A percentile compares a stretch with the other conserved stretches of the same genome.
These are phyloP conservation scores for Lycopodina hypogea DNA, from an alignment of 37 sponge, comb jelly and placozoan species.

Conservation along the genomic window DNA sequence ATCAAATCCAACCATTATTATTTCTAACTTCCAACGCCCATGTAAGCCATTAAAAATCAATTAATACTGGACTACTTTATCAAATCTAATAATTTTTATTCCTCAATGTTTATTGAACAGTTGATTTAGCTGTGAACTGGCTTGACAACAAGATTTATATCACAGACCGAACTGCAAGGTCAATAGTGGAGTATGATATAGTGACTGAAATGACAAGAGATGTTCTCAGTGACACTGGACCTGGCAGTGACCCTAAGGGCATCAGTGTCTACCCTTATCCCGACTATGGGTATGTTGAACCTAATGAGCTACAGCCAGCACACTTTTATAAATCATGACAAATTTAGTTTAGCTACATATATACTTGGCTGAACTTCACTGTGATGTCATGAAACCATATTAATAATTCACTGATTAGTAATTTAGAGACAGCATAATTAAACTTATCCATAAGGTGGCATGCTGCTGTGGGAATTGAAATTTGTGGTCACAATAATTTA, in stretches of 20 bases:
- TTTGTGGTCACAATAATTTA: no score
- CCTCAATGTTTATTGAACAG: background rate
- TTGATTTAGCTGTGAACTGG: slow-evolving; percentile 50
- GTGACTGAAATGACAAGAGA: background rate
- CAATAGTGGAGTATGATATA: slow-evolving; percentile 33
- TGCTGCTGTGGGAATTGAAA: no score
- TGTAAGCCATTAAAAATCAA: background rate
- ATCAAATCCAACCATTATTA: background rate
- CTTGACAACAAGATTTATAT: slow-evolving; percentile 39
- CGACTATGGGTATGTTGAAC: slow-evolving; percentile 24
- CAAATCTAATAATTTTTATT: no score
- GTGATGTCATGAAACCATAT: no score
- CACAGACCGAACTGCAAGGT: background rate
- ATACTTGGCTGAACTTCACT: no score
- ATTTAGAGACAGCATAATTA: no score
- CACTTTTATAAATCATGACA: no score
- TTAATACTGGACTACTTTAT: no score
- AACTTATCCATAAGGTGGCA: no score
- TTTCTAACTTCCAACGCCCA: background rate
- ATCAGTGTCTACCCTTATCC: slow-evolving; percentile 37
- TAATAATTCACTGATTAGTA: no score
- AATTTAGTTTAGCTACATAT: no score
- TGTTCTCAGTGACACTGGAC: slow-evolving; percentile 2
- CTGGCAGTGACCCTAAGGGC: background rate
- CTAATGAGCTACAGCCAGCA: no score